These are phyloP conservation scores for Mesocentrotus franciscanus DNA, from an alignment of 53 echinoderm and acorn worm genomes.

Conservation along the genomic window DNA sequence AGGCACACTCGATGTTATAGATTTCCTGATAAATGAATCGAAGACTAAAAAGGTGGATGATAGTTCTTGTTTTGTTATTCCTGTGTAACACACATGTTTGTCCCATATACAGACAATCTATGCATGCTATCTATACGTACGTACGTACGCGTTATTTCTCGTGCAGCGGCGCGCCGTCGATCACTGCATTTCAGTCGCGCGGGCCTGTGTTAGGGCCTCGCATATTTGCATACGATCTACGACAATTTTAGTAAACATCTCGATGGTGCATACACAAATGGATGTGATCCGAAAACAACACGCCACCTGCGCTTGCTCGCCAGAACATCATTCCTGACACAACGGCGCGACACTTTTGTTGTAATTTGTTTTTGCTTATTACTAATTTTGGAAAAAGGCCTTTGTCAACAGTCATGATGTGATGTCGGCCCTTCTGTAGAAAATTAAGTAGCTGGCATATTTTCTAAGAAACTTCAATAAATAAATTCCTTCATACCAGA, in stretches of 20 bases:
- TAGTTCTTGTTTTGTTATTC: background rate
- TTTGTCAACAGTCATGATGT: too few relatives aligned
- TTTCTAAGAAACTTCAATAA: too few relatives aligned
- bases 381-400: too few relatives aligned
- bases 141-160: background rate
- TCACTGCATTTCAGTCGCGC: background rate
- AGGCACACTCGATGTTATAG: background rate
- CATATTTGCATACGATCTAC: slow-evolving; percentile 40
- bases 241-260: slow-evolving; percentile 36
- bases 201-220: slow-evolving; percentile 15
- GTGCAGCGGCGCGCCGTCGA: background rate
- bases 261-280: background rate
- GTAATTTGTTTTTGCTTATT: background rate
- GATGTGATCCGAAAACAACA: slow-evolving; percentile 4
- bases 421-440: too few relatives aligned
- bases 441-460: too few relatives aligned
- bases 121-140: background rate
- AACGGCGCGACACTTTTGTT: background rate
- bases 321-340: background rate
- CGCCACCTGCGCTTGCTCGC: background rate
- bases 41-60: background rate
- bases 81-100: background rate
- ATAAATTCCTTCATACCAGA: too few relatives aligned
- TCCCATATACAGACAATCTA: background rate
- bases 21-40: background rate